Evolutionary conservation across 2,113 vertebrate species (phyloP), one percentile per base, ranked within the genome.

Genomic region (Etheostoma spectabile): DNA sequence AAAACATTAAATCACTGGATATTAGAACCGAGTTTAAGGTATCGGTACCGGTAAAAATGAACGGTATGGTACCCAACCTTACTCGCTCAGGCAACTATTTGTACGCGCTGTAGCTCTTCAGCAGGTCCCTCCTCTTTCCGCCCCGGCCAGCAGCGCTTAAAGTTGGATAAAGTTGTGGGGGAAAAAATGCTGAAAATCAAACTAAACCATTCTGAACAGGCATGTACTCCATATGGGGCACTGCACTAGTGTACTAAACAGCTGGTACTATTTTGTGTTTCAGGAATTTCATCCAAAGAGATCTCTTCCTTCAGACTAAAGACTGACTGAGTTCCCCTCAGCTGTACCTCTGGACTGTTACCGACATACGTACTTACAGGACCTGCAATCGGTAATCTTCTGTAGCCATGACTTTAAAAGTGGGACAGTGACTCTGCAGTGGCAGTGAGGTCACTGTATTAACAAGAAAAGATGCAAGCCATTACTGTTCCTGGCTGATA

Each of bases 371-470:
- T 4, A 15, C 22, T 53, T 66, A 73, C 77, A 66, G 70, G 60
- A 24, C 19, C 60, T 24, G 16, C 21, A 14, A 4, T 61, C 38
- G 8, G 46, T 85, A 21, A 74, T 11, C 59, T 14, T 56, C 48
- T 65, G 30, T 38, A 33, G 61, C 33, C 55, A 90, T 90, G 89
- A 18, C 64, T 77, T 16, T 82, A 15, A 83, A 62, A 52, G 49
- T 49, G 48, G 22, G 60, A 33, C 14, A 11, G 10, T 42, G 10
- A 42, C 38, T 11, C 38, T 42, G 38, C 38, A 42, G 8, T 42
- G 38, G 10, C 38, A 42, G 38, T 11, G 38, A 42, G 38, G 38
- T 70, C 46, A 38, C 62, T 12, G 53, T 53, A 76, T 51, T 70
- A 78, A 5, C 74, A 46, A 62, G 27, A 57, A 22, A 62, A 3